A percentile compares a stretch with the other conserved stretches of the same genome.
Evolutionary conservation across 35 echinoderm and acorn worm species (phyloP).

Genomic region (Diadema setosum): DNA sequence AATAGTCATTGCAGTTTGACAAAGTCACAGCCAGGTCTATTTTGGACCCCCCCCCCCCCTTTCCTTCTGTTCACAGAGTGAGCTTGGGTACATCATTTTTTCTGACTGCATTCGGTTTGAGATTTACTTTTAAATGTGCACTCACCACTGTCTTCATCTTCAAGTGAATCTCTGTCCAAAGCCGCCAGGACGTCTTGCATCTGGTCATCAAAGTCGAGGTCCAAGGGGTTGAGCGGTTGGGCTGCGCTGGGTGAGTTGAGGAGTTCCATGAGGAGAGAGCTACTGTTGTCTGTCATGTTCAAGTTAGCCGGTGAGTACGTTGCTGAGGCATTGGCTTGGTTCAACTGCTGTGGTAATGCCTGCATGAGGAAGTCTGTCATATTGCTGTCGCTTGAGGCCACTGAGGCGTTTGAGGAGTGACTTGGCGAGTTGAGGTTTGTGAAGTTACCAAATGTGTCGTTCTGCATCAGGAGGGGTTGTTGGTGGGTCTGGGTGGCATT

Average conservation of each 20-base stretch:
- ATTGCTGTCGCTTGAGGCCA: neutral
- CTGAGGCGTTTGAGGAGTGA: neutral
- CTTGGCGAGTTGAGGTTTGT: conserved; percentile 13
- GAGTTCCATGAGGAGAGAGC: conserved; percentile 17
- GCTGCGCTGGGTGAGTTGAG: neutral
- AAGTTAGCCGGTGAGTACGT: neutral
- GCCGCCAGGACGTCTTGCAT: conserved; percentile 50
- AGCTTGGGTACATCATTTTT: no score
- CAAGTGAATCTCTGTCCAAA: neutral
- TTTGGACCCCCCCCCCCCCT: no score
- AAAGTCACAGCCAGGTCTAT: no score
- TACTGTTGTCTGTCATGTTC: neutral
- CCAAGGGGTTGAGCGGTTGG: conserved; percentile 31
- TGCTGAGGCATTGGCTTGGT: neutral
- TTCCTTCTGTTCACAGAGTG: no score
- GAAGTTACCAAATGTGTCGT: conserved; percentile 32
- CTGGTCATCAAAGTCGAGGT: conserved; percentile 59
- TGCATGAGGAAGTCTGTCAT: conserved; percentile 13
- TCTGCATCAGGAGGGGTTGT: neutral
- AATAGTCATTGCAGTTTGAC: no score
- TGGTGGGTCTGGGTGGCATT: conserved; percentile 76
- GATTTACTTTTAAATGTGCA: neutral
- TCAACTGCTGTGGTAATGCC: neutral
- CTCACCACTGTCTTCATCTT: neutral
- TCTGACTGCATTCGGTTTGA: no score